A percentile compares a stretch with the other conserved stretches of the same genome.
Evolutionary conservation across 2,113 vertebrate genomes (phyloP).

Genomic region (Gymnarchus niloticus): DNA sequence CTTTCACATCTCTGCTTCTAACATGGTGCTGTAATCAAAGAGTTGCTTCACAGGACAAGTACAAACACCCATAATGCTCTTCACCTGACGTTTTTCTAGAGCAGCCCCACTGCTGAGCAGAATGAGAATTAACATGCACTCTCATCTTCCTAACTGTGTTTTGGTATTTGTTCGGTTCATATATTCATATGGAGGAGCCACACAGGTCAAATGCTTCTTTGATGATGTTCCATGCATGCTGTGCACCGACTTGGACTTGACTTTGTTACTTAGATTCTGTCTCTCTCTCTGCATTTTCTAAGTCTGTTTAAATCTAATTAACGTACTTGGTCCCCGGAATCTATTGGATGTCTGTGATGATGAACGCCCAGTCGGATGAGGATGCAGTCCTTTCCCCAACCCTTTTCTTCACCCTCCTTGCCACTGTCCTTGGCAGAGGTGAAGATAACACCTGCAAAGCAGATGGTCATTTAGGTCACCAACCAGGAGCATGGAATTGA

Average conservation of each 20-base stretch:
- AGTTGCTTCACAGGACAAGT: neutral
- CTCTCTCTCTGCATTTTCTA: neutral
- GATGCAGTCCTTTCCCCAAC: constrained; percentile 31
- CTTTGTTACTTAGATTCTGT: neutral
- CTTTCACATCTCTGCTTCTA: neutral
- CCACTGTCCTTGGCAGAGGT: constrained; percentile 47
- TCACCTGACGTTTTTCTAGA: neutral
- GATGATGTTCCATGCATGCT: neutral
- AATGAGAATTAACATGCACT: neutral
- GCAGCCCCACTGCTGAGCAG: neutral
- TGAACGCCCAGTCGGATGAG: constrained; percentile 22
- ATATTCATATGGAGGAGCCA: neutral
- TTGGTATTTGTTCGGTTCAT: neutral
- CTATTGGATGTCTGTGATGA: constrained; percentile 12
- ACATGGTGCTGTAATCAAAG: neutral
- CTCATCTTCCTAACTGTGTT: neutral
- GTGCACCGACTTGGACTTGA: neutral
- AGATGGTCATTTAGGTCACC: constrained; percentile 54
- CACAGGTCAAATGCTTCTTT: neutral
- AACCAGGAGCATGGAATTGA: constrained; percentile 60
- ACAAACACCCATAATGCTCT: neutral
- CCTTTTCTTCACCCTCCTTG: constrained; percentile 15
- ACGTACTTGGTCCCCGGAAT: neutral
- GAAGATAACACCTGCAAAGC: constrained; percentile 51
- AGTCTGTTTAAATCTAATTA: neutral